Evolutionary conservation across 2,888 invertebrate species (phyloP), one percentile per base, ranked within the genome.

Genomic region (Sesia apiformis): DNA sequence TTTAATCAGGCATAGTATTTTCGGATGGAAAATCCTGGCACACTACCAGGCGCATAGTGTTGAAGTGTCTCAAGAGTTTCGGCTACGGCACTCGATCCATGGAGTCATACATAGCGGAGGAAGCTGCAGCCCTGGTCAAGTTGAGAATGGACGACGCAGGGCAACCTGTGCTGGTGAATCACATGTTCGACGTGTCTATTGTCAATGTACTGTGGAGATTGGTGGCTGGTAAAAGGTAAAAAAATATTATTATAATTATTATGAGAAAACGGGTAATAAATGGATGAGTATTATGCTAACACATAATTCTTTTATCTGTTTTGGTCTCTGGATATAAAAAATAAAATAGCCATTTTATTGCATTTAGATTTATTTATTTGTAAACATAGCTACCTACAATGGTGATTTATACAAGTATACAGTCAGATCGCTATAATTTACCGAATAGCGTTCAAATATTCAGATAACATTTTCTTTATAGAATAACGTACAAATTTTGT

Each of bases 201-300:
- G 74, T 94, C 4, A 95, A 95, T 74, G 91, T 92, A 1, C 70
- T 95, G 41, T 95, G 94, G 94, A 87, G 91, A 39, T 87, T 94
- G 74, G 89, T 94, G 52, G 93, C 94, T 38, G 94, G 94, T 0
- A 89, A 90, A 76, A 87, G 93, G 90, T 90, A 42, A 6, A 42
- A 42, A 42, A 42, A 6, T 6, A 7, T 42, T 61, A n/a, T 42
- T 6, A 23, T 23, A 23, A 23, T 23, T 23, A 23, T 23, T 23
- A 23, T 23, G 23, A 23, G 23, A 23, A 23, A 23, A 23, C 23
- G 2, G 23, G 2, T 23, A 23, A 23, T 23, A 23, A 23, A 23
- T 23, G 23, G 23, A 23, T 23, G 23, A 23, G 23, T 2, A 23
- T 23, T 23, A 23, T 23, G 23, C 23, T 1, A 23, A 23, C 23